Base-by-base conservation (phyloP, 2,888 invertebrate species). In the Callinectes sapidus region DNA sequence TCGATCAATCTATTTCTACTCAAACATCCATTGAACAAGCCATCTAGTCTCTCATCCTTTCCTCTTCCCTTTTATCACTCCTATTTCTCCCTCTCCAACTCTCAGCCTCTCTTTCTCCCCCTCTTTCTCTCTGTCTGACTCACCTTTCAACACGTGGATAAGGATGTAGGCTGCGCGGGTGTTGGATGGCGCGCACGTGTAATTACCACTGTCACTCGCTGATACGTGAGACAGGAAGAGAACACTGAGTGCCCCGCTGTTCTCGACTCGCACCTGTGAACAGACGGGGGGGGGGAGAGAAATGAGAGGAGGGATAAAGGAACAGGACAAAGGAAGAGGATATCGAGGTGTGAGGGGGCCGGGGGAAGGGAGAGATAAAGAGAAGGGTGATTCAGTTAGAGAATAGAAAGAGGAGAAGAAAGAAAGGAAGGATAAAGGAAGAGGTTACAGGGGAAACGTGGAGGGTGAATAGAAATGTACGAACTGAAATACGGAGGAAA, bases 181-280 rank as follows among this genome's bases (percentile, higher is more conserved):
- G 42, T 87, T 87, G 42, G 87, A 87, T 0, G 87, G 87, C 8
- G 87, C 87, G 16, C 87, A 87, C 42, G 87, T 87, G 87, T 87
- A 87, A 18, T 42, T 87, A 23, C 81, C 81, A 14, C 32, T 35
- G 35, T 81, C 81, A 32, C 16, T 81, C 13, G 32, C 35, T 35
- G 32, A n/a, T n/a, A 87, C 87, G 13, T 87, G 42, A 16, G 23
- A 32, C 5, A 87, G 87, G 48, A 87, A 87, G 8, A 87, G 87
- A 5, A 87, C 42, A 6, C 87, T 87, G 42, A 87, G 23, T 6
- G 23, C 48, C 1, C 48, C 87, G 13, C 42, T 87, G 42, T 87
- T 39, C 48, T 87, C 87, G 42, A 87, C 87, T n/a, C 87, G 87
- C 32, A 87, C 48, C 87, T 87, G 48, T 16, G 28, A 87, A n/a